These are phyloP conservation scores for Sphaerophoria rueppellii DNA, from an alignment of 2,888 invertebrate species.

Conservation along the genomic window DNA sequence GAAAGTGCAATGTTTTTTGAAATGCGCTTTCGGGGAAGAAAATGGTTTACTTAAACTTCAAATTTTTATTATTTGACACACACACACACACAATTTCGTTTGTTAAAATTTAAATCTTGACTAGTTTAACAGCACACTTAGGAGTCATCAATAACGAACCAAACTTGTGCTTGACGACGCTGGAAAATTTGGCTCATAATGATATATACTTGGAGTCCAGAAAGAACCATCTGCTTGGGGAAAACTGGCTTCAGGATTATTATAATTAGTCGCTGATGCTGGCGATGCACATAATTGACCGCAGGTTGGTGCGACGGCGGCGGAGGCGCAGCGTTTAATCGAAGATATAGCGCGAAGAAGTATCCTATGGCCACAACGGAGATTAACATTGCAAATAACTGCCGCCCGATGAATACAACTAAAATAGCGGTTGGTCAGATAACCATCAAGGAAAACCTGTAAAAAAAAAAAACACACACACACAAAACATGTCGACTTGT, in stretches of 20 bases:
- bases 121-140: constrained; percentile 39
- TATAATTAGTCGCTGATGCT: neutral
- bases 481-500: neutral
- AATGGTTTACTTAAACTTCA: constrained; percentile 19
- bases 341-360: constrained; percentile 78
- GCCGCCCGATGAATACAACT: constrained; percentile 78
- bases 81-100: neutral
- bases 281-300: constrained; percentile 2
- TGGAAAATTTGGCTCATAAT: constrained; percentile 55
- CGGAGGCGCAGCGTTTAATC: no score
- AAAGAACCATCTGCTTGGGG: constrained; percentile 53
- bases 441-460: constrained; percentile 80
- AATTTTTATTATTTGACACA: neutral
- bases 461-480: no score
- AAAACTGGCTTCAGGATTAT: constrained; percentile 25
- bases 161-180: constrained; percentile 32
- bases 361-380: constrained; percentile 77
- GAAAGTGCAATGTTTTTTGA: constrained; percentile 22
- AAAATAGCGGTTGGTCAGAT: constrained; percentile 79
- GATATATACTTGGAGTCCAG: constrained; percentile 65
- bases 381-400: constrained; percentile 79
- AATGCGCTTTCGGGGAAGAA: constrained; percentile 34
- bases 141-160: constrained; percentile 4
- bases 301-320: neutral
- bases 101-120: constrained; percentile 49